A percentile compares a stretch with the other conserved stretches of the same genome.
Conservation (phyloP, 2,888 invertebrate genomes). For the Ophonus ardosiacus region DNA sequence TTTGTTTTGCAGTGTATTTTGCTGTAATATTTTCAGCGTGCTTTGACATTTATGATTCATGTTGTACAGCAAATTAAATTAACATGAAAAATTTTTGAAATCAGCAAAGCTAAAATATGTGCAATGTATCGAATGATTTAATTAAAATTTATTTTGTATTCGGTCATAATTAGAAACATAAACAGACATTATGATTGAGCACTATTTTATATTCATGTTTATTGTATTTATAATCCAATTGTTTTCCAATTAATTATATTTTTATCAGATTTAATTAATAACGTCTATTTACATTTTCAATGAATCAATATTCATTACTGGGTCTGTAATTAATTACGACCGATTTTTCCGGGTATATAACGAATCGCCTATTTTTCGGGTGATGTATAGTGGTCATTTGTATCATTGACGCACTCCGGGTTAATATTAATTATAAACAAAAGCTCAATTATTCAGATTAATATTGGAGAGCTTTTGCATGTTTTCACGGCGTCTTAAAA, state of each 20-base stretch:
- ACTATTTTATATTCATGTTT: conserved; percentile 40
- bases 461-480: conserved; percentile 22
- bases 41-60: not conserved
- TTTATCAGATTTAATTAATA: conserved; percentile 47
- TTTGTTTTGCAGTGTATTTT: not conserved
- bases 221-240: conserved; percentile 45
- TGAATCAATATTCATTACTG: conserved; percentile 38
- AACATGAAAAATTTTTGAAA: not conserved
- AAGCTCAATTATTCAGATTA: conserved; percentile 28
- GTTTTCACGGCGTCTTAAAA: conserved; percentile 8
- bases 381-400: conserved; percentile 12
- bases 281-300: conserved; percentile 42
- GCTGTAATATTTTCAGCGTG: not conserved
- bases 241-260: conserved; percentile 43
- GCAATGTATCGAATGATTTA: conserved; percentile 12
- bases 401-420: not conserved
- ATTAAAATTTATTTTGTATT: conserved; percentile 32
- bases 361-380: conserved; percentile 33
- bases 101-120: not conserved
- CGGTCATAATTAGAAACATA: conserved; percentile 27
- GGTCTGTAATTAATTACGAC: conserved; percentile 6
- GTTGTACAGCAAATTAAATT: not conserved
- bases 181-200: conserved; percentile 34
- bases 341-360: conserved; percentile 2
- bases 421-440: conserved; percentile 42